phyloP scores from a whole-genome alignment of 23 tunicate species.

The Corella eumyota region DNA sequence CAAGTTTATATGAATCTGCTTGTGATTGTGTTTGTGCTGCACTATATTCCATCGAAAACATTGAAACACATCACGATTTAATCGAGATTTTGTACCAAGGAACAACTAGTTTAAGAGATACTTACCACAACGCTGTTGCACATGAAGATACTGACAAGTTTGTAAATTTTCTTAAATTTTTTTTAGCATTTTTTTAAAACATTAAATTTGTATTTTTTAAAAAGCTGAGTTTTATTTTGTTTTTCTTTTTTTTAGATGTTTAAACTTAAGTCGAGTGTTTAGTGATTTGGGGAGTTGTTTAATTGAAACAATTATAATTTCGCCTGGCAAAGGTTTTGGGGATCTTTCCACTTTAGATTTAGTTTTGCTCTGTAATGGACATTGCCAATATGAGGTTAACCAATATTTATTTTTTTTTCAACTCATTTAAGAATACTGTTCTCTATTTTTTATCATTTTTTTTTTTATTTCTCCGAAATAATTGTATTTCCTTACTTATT shows the following conservation, averaged over 20 bases:
- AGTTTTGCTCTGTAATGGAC: slow-evolving; percentile 68
- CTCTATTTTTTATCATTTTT: background rate
- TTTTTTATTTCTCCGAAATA: background rate
- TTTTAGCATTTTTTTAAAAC: background rate
- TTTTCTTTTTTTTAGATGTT: slow-evolving; percentile 49
- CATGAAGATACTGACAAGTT: slow-evolving; percentile 92
- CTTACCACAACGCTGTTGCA: slow-evolving; percentile 72
- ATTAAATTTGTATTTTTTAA: background rate
- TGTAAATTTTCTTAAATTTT: no score
- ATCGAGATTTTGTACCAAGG: slow-evolving; percentile 42
- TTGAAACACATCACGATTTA: slow-evolving; percentile 32
- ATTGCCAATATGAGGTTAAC: slow-evolving; percentile 90
- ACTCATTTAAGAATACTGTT: background rate
- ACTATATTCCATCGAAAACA: slow-evolving; percentile 45
- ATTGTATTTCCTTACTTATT: no score
- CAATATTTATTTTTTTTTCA: background rate
- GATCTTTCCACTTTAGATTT: slow-evolving; percentile 71
- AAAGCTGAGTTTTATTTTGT: background rate
- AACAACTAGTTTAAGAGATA: slow-evolving; percentile 26
- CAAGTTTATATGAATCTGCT: slow-evolving; percentile 65
- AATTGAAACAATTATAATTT: slow-evolving; percentile 44
- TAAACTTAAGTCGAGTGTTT: slow-evolving; percentile 85
- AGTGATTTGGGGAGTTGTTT: slow-evolving; percentile 79
- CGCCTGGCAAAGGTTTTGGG: slow-evolving; percentile 81
- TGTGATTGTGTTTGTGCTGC: slow-evolving; percentile 86